Conservation (phyloP, 2,888 invertebrate genomes). For the Imbricaverruca yamaguchii region DNA sequence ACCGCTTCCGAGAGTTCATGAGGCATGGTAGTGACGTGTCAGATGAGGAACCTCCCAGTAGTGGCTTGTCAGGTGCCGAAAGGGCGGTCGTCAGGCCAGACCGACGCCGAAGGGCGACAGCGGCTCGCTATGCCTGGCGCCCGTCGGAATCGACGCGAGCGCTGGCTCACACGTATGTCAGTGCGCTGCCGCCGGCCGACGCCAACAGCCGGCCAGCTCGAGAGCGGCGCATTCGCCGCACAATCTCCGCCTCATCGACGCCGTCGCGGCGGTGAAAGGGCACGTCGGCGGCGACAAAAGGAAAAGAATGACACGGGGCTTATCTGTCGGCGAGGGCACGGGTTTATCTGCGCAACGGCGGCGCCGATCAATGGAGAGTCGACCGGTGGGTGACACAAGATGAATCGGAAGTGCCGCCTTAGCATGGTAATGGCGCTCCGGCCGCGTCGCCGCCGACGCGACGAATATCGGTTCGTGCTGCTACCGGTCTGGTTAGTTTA, state of each 20-base stretch:
- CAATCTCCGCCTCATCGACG: neutral
- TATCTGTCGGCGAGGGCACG: constrained; percentile 2
- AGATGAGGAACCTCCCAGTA: no score
- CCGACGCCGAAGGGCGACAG: no score
- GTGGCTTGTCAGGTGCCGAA: no score
- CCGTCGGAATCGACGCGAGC: neutral
- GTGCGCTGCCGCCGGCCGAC: neutral
- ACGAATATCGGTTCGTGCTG: neutral
- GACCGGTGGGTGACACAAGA: neutral
- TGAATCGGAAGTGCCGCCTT: constrained; percentile 6
- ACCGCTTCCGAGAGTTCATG: no score
- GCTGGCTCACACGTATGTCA: neutral
- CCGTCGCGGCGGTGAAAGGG: neutral
- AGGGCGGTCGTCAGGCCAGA: no score
- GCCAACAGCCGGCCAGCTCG: neutral
- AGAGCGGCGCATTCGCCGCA: neutral
- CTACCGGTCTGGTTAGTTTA: no score
- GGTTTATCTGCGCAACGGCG: neutral
- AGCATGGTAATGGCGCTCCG: neutral
- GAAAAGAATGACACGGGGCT: neutral
- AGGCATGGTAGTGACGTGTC: no score
- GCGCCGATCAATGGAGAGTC: neutral
- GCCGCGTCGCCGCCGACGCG: neutral
- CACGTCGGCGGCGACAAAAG: constrained; percentile 7
- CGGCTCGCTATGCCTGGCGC: neutral